Evolutionary conservation across 2,113 vertebrate species (phyloP), one percentile per base, ranked within the genome.

Genomic region (Dicrurus megarhynchus): DNA sequence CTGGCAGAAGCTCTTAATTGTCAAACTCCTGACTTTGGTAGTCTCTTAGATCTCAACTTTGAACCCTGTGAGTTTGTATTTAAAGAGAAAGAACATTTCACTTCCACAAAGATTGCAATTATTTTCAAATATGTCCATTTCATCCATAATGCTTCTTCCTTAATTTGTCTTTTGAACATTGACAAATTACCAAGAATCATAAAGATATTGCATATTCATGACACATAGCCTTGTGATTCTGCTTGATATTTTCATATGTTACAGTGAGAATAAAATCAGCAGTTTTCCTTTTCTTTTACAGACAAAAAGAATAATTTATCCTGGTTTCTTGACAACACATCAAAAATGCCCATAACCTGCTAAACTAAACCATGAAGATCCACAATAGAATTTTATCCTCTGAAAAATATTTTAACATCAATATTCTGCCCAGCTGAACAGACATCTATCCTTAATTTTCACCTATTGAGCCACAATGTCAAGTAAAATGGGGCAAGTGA

Each of bases 331-430:
- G 46, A 52, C 85, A 97, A 71, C 44, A 84, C 37, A 63, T 86
- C 42, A 91, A 64, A 81, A 84, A 87, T 76, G 47, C 46, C 83
- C 60, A 44, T 42, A 88, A 85, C 32, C 35, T 96, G 59, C 68
- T 94, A 96, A 97, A 95, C 35, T 81, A 91, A 79, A 85, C 47
- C 57, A 78, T 16, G 65, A 93, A 96, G 83, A 97, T 63, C 56
- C 57, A 91, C n/a, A 88, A 65, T 33, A 59, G 55, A 92, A 44
- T 87, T 87, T 95, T 89, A 93, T 94, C 19, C 53, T 91, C 90
- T 94, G 67, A 52, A 70, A 95, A 92, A 39, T 93, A 82, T 84
- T 93, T 95, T 80, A 91, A 70, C 64, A 96, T 27, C 64, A 96
- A 87, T 91, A 95, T 69, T 93, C 46, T 88, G 50, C 37, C 47